Conservation (phyloP, 2,888 invertebrate genomes). For the Alentia gelatinosa region DNA sequence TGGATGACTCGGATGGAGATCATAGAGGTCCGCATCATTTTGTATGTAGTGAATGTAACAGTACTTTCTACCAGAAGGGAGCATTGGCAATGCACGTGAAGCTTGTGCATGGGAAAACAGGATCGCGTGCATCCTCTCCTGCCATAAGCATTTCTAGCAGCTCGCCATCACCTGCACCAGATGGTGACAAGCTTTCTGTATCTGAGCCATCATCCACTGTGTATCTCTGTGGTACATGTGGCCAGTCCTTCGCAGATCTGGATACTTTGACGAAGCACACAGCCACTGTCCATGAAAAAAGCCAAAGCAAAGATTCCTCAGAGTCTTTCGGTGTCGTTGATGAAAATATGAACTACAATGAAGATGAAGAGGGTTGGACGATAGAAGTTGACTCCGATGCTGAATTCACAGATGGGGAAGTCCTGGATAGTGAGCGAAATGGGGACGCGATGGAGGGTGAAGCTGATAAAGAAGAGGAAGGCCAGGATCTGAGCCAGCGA, state of each 20-base stretch:
- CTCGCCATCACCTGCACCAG: not conserved
- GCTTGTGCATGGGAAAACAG: not conserved
- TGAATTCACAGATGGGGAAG: not conserved
- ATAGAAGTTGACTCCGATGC: not conserved
- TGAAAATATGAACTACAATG: not conserved
- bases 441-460: not conserved
- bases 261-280: not conserved
- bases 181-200: not conserved
- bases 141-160: not conserved
- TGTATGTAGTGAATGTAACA: not conserved
- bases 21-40: not conserved
- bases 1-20: not conserved
- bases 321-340: not conserved
- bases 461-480: not conserved
- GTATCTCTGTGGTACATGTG: not conserved
- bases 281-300: not conserved
- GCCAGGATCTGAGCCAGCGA: not conserved
- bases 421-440: not conserved
- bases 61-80: not conserved
- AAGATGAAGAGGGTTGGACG: not conserved
- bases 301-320: not conserved
- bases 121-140: not conserved
- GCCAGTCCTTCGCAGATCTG: not conserved
- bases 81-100: conserved; percentile 12
- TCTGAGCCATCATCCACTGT: not conserved